Evolutionary conservation across 2,888 invertebrate genomes (phyloP).

Genomic region (Lutraria lutraria): DNA sequence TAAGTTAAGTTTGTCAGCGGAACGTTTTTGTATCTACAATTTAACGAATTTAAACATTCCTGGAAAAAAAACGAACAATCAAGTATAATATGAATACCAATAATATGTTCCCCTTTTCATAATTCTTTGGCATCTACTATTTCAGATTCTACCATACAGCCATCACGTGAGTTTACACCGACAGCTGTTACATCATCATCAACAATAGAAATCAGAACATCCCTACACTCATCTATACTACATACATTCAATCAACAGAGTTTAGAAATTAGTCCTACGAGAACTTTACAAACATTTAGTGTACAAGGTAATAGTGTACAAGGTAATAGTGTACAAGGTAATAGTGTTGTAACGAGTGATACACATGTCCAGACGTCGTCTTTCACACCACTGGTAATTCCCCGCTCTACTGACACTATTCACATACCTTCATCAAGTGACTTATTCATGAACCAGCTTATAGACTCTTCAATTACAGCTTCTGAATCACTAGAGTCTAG

Average conservation of each 20-base stretch:
- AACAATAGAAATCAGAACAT: not conserved
- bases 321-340: too few species aligned
- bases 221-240: not conserved
- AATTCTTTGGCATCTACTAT: not conserved
- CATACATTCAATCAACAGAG: not conserved
- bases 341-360: constrained; percentile 1
- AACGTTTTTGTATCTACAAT: too few species aligned
- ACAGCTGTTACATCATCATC: not conserved
- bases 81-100: too few species aligned
- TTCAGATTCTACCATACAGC: constrained; percentile 35
- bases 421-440: not conserved
- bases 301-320: not conserved
- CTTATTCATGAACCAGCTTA: not conserved
- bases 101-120: too few species aligned
- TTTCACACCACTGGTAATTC: not conserved
- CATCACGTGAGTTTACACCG: constrained; percentile 18
- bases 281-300: not conserved
- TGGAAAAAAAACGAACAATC: too few species aligned
- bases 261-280: not conserved
- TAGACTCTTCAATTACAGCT: not conserved
- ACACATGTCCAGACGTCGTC: not conserved
- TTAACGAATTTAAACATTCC: too few species aligned
- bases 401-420: not conserved
- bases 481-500: not conserved
- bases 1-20: too few species aligned